These are phyloP conservation scores for Nomia melanderi DNA, from an alignment of 1,140 invertebrate species.

Conservation along the genomic window DNA sequence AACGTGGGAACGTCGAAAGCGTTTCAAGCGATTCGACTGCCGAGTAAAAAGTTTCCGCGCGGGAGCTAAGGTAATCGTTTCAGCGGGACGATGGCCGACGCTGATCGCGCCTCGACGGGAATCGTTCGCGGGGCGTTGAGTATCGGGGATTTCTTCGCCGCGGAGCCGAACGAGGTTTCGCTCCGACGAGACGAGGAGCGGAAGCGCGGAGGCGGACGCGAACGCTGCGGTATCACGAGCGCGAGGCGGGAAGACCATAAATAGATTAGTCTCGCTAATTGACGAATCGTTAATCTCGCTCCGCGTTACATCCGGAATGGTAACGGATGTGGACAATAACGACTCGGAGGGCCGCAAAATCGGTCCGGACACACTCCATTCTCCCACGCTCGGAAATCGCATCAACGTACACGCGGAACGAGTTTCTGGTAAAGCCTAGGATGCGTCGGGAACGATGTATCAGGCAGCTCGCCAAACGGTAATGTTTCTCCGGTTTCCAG, in stretches of 20 bases:
- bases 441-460: neutral
- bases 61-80: too few species aligned
- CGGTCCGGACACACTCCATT: conserved; percentile 25
- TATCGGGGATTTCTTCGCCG: too few species aligned
- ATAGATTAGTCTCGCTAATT: conserved; percentile 66
- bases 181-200: too few species aligned
- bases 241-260: conserved; percentile 39
- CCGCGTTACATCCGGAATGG: conserved; percentile 49
- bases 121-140: too few species aligned
- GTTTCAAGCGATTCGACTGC: too few species aligned
- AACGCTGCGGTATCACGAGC: too few species aligned
- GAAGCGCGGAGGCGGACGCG: too few species aligned
- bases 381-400: conserved; percentile 31
- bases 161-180: too few species aligned
- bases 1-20: neutral
- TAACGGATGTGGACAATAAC: conserved; percentile 65
- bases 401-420: conserved; percentile 17
- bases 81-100: too few species aligned
- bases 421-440: conserved; percentile 14
- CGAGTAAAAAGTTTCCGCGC: too few species aligned
- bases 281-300: conserved; percentile 65
- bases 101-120: too few species aligned
- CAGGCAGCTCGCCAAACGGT: conserved; percentile 33
- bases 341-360: conserved; percentile 44
- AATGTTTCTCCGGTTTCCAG: conserved; percentile 16